phyloP scores from a whole-genome alignment of 2,113 vertebrate species.

The Vicugna pacos region DNA sequence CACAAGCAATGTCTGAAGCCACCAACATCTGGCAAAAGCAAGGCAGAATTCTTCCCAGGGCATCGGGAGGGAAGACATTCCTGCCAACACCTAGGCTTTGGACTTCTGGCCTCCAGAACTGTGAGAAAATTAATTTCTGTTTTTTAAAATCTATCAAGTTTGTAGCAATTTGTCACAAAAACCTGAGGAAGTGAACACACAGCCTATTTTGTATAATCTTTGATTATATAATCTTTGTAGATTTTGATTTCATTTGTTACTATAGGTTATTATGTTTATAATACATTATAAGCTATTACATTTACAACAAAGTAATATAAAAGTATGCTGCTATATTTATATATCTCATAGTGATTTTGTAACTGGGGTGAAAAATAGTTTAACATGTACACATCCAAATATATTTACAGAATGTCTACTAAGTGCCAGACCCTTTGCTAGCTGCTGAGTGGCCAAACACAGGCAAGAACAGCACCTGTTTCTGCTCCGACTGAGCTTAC shows the following conservation, averaged over 20 bases:
- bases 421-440: neutral
- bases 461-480: neutral
- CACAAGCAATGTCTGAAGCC: neutral
- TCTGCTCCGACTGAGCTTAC: neutral
- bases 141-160: neutral
- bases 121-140: neutral
- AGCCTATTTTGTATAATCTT: neutral
- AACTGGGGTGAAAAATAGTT: neutral
- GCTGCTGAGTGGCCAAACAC: neutral
- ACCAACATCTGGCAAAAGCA: neutral
- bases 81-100: neutral
- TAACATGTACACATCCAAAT: neutral
- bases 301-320: neutral
- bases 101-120: neutral
- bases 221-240: neutral
- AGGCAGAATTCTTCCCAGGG: neutral
- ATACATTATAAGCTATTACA: neutral
- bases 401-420: neutral
- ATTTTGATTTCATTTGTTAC: conserved; percentile 30
- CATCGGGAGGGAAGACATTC: neutral
- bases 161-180: neutral
- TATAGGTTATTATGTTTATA: neutral
- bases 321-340: neutral
- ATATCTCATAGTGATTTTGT: neutral
- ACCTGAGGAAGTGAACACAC: neutral